Percentiles rank a stretch among this genome's conserved stretches.
Evolutionary conservation across 2,113 vertebrate genomes (phyloP).

Genomic region (Nycticebus coucang): DNA sequence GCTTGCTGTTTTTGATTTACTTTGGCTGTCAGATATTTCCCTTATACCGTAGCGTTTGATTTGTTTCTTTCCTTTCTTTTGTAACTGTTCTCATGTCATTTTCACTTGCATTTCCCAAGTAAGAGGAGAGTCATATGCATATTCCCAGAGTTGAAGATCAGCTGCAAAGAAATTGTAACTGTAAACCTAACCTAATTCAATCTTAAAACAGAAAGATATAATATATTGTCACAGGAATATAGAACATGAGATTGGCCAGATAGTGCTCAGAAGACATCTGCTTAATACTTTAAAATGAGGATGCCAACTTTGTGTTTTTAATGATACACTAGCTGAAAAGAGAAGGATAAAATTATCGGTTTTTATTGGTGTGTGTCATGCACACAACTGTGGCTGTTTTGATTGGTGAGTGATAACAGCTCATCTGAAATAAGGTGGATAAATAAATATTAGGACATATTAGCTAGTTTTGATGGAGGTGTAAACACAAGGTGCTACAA

Average conservation of each 20-base stretch:
- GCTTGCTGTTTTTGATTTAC: background rate
- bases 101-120: background rate
- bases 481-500: background rate
- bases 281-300: slow-evolving; percentile 25
- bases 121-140: background rate
- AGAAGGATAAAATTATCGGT: background rate
- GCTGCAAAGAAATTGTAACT: background rate
- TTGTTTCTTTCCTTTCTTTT: slow-evolving; percentile 5
- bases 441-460: background rate
- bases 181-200: background rate
- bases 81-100: slow-evolving; percentile 3
- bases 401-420: background rate
- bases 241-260: background rate
- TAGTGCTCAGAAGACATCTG: background rate
- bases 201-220: background rate
- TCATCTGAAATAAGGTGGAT: background rate
- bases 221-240: background rate
- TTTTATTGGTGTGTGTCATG: background rate
- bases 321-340: background rate
- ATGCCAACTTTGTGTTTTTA: background rate
- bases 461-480: background rate
- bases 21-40: background rate
- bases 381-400: background rate
- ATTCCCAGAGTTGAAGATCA: background rate
- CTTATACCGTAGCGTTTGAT: background rate